Base-by-base conservation (phyloP, 2,113 vertebrate species). In the Perca fluviatilis region DNA sequence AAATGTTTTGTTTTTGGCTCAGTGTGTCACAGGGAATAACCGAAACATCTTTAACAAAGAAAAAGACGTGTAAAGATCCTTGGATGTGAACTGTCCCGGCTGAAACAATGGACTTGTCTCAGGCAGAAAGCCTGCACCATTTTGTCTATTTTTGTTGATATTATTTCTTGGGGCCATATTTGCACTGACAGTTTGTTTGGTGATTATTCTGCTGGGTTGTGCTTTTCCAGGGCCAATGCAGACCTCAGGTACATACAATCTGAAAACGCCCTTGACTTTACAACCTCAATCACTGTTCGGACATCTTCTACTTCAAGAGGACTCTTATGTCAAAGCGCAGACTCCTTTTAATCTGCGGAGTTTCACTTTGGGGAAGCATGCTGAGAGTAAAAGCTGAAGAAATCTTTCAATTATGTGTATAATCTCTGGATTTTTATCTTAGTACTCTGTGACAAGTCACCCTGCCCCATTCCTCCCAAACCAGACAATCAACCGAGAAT, bases 401-500 rank as follows among this genome's bases (percentile, higher is more conserved):
- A 67, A 61, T 70, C 78, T 86, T 56, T 82, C 46, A 58, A 69
- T 77, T 23, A 79, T 51, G n/a, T 63, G 76, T 79, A 53, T 83
- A 84, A 80, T 67, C 73, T 88, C 64, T 85, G 78, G 67, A 86
- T 84, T 80, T 85, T 67, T 63, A 81, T 58, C 58, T 87, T 76
- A 63, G 66, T 77, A 82, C 43, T 82, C 50, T 25, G 79, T 76
- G 80, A 90, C 85, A 84, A 88, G 84, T 83, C 67, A 81, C 54
- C 78, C 60, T 50, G 63, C 79, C 75, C 80, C 68, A n/a, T 80
- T 91, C 73, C 76, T 84, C 82, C 86, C 56, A 64, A 43, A 74
- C 73, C 84, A 82, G 95, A 95, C 94, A 95, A 94, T 95, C 93
- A 92, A 64, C 62, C 1, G 27, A 70, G 87, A 90, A 82, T 67